Percentiles rank a stretch among this genome's conserved stretches.
Conservation (phyloP, 2,797 vertebrate genomes). For the Schizopygopsis malacanthus region DNA sequence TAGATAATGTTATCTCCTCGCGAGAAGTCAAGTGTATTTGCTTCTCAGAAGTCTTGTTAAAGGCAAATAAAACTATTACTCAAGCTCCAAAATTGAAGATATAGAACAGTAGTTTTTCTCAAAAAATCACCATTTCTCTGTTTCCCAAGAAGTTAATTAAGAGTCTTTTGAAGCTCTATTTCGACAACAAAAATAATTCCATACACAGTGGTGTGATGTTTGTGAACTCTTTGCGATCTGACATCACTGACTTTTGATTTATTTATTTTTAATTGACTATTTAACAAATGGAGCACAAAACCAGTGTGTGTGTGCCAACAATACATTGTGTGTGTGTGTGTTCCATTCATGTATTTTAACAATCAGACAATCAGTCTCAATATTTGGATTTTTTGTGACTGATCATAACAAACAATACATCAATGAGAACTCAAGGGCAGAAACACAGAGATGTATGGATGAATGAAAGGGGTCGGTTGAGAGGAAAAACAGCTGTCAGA, state of each 20-base stretch:
- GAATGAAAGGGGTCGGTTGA: conserved; percentile 30
- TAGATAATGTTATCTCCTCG: conserved; percentile 8
- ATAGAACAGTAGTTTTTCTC: too few species aligned
- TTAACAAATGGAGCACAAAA: too few species aligned
- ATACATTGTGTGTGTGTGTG: conserved; percentile 48
- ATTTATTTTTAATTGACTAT: too few species aligned
- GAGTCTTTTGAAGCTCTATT: conserved; percentile 59
- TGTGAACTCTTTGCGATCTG: conserved; percentile 51
- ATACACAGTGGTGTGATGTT: conserved; percentile 64
- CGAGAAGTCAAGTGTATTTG: conserved; percentile 20
- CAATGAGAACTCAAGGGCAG: conserved; percentile 61
- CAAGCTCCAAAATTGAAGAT: too few species aligned
- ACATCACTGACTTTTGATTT: too few species aligned
- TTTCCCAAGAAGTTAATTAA: too few species aligned
- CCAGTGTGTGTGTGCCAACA: too few species aligned
- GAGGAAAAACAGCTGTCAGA: conserved; percentile 47
- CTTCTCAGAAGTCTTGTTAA: conserved; percentile 19
- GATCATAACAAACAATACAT: too few species aligned
- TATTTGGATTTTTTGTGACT: too few species aligned
- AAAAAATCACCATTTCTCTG: too few species aligned
- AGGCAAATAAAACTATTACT: conserved; percentile 37
- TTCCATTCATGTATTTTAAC: too few species aligned
- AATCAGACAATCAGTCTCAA: conserved; percentile 56
- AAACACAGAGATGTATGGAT: conserved; percentile 35
- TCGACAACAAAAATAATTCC: too few species aligned